Evolutionary conservation across 2,888 invertebrate genomes (phyloP).

Genomic region (Scaptomyza tumidula): DNA sequence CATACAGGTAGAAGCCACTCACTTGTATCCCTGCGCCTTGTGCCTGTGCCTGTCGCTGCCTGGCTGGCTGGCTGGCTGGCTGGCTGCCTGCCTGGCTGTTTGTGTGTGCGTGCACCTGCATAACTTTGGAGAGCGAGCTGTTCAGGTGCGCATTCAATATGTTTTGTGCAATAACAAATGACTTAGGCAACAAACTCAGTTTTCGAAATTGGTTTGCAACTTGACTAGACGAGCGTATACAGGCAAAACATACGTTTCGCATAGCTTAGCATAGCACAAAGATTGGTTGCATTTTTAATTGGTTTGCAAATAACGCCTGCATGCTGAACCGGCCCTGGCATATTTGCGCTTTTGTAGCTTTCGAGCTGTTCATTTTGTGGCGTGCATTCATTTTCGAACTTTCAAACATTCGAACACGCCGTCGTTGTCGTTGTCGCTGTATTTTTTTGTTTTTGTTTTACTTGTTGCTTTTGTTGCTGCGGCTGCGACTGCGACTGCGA

Average conservation of each 20-base stretch:
- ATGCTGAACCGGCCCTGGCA: constrained; percentile 51
- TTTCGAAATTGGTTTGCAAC: constrained; percentile 39
- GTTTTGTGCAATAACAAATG: constrained; percentile 55
- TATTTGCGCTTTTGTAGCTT: constrained; percentile 54
- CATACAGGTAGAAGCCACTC: constrained; percentile 59
- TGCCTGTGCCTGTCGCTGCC: background rate
- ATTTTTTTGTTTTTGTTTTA: constrained; percentile 6
- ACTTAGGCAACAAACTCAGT: constrained; percentile 68
- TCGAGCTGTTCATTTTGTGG: constrained; percentile 65
- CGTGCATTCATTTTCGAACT: constrained; percentile 74
- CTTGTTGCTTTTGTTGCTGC: constrained; percentile 20
- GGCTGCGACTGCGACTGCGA: constrained; percentile 10
- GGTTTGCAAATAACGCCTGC: background rate
- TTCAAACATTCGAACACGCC: constrained; percentile 66
- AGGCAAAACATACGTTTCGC: background rate
- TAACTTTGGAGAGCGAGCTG: constrained; percentile 43
- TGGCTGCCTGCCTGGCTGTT: constrained; percentile 29
- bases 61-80: constrained; percentile 16
- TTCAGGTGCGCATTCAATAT: constrained; percentile 60
- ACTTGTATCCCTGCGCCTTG: constrained; percentile 31
- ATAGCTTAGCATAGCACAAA: background rate
- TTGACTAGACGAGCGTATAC: constrained; percentile 10
- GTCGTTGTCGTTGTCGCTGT: constrained; percentile 25
- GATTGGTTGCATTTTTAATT: no score
- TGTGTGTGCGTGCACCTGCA: constrained; percentile 73